Conservation (phyloP, 2,113 vertebrate species). For the Anoura caudifer region DNA sequence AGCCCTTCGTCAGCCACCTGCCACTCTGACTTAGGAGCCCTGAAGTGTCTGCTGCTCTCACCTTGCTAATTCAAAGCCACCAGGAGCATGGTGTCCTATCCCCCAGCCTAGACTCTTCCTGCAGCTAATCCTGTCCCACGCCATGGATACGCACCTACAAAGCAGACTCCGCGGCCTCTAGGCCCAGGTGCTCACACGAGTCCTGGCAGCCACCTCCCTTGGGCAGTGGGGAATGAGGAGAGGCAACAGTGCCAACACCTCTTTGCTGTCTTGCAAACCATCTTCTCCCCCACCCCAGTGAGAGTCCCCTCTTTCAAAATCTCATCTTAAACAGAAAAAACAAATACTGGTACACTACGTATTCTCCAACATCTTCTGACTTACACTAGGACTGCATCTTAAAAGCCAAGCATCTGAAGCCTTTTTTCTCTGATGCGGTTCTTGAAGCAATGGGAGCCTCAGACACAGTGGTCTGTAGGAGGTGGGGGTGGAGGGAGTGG, state of each 20-base stretch:
- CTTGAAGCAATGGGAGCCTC: neutral
- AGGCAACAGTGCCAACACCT: rapidly evolving
- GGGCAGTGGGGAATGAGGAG: neutral
- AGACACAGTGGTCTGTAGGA: neutral
- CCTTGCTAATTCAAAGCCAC: neutral
- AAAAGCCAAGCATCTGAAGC: neutral
- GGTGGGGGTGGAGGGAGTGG: neutral
- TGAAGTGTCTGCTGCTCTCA: neutral
- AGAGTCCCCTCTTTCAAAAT: neutral
- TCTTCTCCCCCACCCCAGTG: neutral
- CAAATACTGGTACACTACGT: neutral
- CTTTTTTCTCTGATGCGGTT: neutral
- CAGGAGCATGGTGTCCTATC: neutral
- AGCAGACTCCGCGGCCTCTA: rapidly evolving
- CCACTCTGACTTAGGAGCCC: neutral
- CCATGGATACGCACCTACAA: neutral
- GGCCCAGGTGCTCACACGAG: neutral
- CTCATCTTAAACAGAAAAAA: neutral
- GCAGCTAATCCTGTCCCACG: neutral
- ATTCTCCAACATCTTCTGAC: neutral
- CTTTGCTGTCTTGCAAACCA: neutral
- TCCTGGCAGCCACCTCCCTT: neutral
- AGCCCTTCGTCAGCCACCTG: neutral
- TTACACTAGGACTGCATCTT: neutral
- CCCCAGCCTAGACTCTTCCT: neutral